Evolutionary conservation across 1,140 invertebrate species (phyloP).

Genomic region (Lerema accius): DNA sequence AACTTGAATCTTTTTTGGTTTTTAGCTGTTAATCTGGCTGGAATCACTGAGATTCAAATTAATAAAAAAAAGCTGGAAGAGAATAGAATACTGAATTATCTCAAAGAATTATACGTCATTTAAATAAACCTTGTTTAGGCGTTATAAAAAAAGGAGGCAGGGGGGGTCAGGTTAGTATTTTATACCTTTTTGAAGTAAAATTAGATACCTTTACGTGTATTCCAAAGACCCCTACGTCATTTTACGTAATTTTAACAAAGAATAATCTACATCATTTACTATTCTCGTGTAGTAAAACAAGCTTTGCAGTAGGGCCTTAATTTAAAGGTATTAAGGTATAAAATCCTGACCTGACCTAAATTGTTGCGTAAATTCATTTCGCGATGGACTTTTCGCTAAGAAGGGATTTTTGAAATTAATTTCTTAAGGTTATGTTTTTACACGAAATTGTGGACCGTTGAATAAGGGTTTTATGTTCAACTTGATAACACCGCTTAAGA

Average conservation of each 20-base stretch:
- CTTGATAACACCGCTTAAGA: slow-evolving; percentile 16
- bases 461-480: slow-evolving; percentile 9
- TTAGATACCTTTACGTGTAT: no score
- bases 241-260: not conserved
- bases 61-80: no score
- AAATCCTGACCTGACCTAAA: slow-evolving; percentile 25
- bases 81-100: no score
- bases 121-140: no score
- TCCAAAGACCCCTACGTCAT: not conserved
- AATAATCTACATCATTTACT: not conserved
- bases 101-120: no score
- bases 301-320: slow-evolving; percentile 1
- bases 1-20: not conserved
- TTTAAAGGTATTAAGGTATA: slow-evolving; percentile 16
- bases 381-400: slow-evolving; percentile 24
- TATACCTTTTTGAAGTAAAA: no score
- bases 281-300: not conserved
- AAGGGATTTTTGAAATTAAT: slow-evolving; percentile 31
- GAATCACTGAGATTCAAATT: no score
- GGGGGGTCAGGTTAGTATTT: no score
- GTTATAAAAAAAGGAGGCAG: no score
- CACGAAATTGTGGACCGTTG: slow-evolving; percentile 13
- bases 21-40: no score
- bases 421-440: slow-evolving; percentile 29
- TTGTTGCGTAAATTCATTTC: slow-evolving; percentile 25